Evolutionary conservation across 2,888 invertebrate species (phyloP), one percentile per base, ranked within the genome.

Genomic region (Pseudococcus viburni): DNA sequence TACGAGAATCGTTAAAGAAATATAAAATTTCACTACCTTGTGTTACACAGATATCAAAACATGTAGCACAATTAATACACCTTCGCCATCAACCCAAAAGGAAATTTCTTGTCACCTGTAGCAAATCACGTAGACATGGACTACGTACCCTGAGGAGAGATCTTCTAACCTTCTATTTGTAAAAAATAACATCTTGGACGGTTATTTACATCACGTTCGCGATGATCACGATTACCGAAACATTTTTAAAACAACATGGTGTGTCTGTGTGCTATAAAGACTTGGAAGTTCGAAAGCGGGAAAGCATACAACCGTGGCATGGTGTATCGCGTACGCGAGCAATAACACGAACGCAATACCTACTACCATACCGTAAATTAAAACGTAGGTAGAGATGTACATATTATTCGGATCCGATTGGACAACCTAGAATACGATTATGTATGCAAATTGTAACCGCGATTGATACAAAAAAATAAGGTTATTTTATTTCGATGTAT

Each of bases 171-270:
- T 59, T 19, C 59, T 7, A 59, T 3, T 8, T 59, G 17, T 19
- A 59, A n/a, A 59, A 59, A 5, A 19, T 59, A 59, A 5, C 19
- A 4, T 59, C 59, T 5, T 59, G 12, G 11, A 59, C 19, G 19
- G n/a, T 59, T 55, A 55, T 55, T 55, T 55, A 55, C 59, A 59
- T 59, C 59, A 59, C 59, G 19, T 59, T 59, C 59, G 26, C 26
- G 26, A 33, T 33, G 26, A 33, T 33, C 26, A 19, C 59, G 7
- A 59, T 8, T 9, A 19, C 59, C 59, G 5, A 59, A 59, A 59
- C 59, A 59, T 59, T 19, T 55, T 55, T 8, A 59, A 59, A 59
- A 59, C 19, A 59, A 59, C 19, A 5, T 59, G n/a, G 19, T 59
- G 19, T 59, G 59, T 59, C 5, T 46, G 15, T 55, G 55, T 4